Conservation (phyloP, 2,113 vertebrate species). For the Columbina picui region DNA sequence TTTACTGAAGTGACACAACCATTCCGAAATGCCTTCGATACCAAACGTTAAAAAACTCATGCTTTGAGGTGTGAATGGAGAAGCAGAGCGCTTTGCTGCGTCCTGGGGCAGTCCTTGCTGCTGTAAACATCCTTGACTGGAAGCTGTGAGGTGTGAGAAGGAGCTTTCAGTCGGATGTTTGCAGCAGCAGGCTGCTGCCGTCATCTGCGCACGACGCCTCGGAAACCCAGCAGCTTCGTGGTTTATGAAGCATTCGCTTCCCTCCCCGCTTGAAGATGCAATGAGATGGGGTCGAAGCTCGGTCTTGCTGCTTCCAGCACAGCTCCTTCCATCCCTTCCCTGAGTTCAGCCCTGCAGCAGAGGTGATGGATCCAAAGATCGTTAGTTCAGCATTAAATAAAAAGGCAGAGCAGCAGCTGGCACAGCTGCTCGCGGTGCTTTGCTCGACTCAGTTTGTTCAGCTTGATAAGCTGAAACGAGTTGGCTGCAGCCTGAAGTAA, state of each 20-base stretch:
- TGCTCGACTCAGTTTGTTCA: too few species aligned
- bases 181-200: slow-evolving; percentile 92
- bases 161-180: slow-evolving; percentile 99
- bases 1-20: neutral
- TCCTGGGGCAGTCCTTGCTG: slow-evolving; percentile 82
- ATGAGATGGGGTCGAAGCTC: neutral
- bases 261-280: neutral
- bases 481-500: neutral
- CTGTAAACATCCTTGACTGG: slow-evolving; percentile 99
- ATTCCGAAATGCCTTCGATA: neutral
- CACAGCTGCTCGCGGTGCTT: neutral
- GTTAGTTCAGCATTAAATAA: neutral
- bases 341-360: neutral
- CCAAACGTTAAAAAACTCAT: neutral
- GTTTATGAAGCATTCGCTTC: neutral
- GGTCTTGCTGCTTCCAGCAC: neutral
- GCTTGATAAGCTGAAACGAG: neutral
- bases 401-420: neutral
- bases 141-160: slow-evolving; percentile 87
- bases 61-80: neutral
- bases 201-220: slow-evolving; percentile 31
- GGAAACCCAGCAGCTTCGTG: neutral
- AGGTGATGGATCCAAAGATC: neutral
- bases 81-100: neutral
- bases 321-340: neutral